A percentile compares a stretch with the other conserved stretches of the same genome.
Evolutionary conservation across 2,888 invertebrate genomes (phyloP).

Genomic region (Philaethria dido): DNA sequence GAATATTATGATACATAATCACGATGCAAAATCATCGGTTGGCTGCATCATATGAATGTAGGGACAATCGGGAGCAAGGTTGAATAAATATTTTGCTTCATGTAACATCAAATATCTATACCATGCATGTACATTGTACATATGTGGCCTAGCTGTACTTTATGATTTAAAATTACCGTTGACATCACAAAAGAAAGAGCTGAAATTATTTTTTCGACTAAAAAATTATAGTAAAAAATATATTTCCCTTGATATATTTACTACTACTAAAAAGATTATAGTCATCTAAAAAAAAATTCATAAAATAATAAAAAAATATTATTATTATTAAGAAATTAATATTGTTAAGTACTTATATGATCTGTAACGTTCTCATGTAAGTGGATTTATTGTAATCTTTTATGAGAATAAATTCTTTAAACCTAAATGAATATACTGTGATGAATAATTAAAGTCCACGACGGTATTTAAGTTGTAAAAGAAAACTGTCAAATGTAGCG

Average conservation of each 20-base stretch:
- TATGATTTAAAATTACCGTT: not conserved
- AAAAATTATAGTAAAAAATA: not conserved
- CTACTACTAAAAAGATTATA: no score
- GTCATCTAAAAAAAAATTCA: no score
- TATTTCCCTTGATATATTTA: no score
- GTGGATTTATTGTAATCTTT: no score
- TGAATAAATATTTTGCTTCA: slow-evolving; percentile 48
- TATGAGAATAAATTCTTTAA: no score
- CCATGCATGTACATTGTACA: slow-evolving; percentile 13
- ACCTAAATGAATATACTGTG: no score
- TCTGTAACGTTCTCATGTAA: no score
- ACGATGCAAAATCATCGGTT: slow-evolving; percentile 56
- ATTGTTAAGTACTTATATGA: no score
- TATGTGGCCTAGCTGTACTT: not conserved
- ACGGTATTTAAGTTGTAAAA: no score
- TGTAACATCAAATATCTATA: slow-evolving; percentile 35
- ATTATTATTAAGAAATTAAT: no score
- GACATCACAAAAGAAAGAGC: not conserved
- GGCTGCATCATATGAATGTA: slow-evolving; percentile 64
- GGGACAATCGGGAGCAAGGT: slow-evolving; percentile 74
- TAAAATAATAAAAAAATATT: no score
- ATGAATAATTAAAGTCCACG: no score
- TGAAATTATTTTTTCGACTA: not conserved
- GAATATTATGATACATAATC: slow-evolving; percentile 20
- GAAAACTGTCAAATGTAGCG: not conserved